phyloP scores from a whole-genome alignment of 2,888 invertebrate genomes.

The Pristionchus entomophagus region DNA sequence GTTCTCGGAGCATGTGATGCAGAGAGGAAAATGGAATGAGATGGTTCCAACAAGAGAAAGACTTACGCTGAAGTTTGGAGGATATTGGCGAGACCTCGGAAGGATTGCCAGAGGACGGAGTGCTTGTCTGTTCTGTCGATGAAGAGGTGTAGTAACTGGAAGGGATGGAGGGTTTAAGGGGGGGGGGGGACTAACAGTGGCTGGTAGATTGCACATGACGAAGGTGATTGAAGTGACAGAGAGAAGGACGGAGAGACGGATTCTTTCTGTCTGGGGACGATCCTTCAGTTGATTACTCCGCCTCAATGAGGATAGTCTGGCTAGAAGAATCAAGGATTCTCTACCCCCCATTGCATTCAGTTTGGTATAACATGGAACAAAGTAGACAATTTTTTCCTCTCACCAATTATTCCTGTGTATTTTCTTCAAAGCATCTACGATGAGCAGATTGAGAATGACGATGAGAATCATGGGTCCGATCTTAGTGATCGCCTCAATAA shows the following conservation, averaged over 20 bases:
- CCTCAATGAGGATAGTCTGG: not conserved
- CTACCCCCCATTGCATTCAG: too few relatives aligned
- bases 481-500: constrained; percentile 63
- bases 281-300: not conserved
- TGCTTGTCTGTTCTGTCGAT: constrained; percentile 29
- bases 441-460: constrained; percentile 62
- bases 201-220: constrained; percentile 78
- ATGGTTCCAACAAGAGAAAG: constrained; percentile 40
- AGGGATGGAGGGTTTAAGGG: not conserved
- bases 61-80: constrained; percentile 77
- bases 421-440: constrained; percentile 24
- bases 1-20: too few relatives aligned
- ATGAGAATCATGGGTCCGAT: constrained; percentile 70
- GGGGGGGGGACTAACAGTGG: constrained; percentile 71
- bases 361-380: too few relatives aligned
- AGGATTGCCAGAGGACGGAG: constrained; percentile 76
- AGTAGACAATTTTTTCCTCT: not conserved
- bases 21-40: too few relatives aligned
- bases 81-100: constrained; percentile 78
- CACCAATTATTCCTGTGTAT: constrained; percentile 39
- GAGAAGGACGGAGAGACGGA: constrained; percentile 77
- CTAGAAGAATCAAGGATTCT: too few relatives aligned
- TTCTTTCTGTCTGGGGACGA: constrained; percentile 50
- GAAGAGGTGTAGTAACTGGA: constrained; percentile 19
- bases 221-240: constrained; percentile 78